Percentiles rank a stretch among this genome's conserved stretches.
Evolutionary conservation across 1,140 invertebrate species (phyloP).

Genomic region (Lasioglossum baleicum): DNA sequence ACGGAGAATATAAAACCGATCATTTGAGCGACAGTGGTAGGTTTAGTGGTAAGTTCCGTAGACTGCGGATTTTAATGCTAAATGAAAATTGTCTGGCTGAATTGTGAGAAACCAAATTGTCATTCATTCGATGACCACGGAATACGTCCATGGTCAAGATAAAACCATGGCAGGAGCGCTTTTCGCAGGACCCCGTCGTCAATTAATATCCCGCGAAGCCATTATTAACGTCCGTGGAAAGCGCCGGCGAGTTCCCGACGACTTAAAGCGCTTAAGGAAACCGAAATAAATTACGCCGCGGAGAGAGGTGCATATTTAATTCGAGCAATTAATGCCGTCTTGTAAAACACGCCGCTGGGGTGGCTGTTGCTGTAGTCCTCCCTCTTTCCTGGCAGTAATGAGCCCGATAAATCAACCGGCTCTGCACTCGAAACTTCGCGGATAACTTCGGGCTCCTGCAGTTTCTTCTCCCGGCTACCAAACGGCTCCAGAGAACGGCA

Average conservation of each 20-base stretch:
- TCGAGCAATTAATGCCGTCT: conserved; percentile 81
- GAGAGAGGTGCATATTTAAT: conserved; percentile 81
- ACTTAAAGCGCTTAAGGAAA: conserved; percentile 77
- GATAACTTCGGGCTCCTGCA: conserved; percentile 72
- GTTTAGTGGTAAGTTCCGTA: too few species aligned
- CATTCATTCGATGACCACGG: too few species aligned
- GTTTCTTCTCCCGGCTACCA: conserved; percentile 54
- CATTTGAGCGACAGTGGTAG: too few species aligned
- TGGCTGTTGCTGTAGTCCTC: conserved; percentile 71
- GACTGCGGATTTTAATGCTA: too few species aligned
- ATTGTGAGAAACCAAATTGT: too few species aligned
- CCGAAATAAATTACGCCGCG: conserved; percentile 78
- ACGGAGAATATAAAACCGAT: too few species aligned
- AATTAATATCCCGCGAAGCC: conserved; percentile 61
- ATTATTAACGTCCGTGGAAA: conserved; percentile 68
- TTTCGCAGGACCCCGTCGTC: conserved; percentile 55
- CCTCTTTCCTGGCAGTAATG: conserved; percentile 77
- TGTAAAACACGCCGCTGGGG: conserved; percentile 80
- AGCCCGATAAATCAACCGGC: conserved; percentile 80
- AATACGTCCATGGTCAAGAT: conserved; percentile 30
- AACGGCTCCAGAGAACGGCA: conserved; percentile 11
- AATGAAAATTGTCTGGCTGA: too few species aligned
- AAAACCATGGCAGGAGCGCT: conserved; percentile 51
- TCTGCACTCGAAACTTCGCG: conserved; percentile 77
- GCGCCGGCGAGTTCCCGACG: conserved; percentile 64